These are phyloP conservation scores for Rostratula benghalensis DNA, from an alignment of 2,113 vertebrate genomes.

Conservation along the genomic window DNA sequence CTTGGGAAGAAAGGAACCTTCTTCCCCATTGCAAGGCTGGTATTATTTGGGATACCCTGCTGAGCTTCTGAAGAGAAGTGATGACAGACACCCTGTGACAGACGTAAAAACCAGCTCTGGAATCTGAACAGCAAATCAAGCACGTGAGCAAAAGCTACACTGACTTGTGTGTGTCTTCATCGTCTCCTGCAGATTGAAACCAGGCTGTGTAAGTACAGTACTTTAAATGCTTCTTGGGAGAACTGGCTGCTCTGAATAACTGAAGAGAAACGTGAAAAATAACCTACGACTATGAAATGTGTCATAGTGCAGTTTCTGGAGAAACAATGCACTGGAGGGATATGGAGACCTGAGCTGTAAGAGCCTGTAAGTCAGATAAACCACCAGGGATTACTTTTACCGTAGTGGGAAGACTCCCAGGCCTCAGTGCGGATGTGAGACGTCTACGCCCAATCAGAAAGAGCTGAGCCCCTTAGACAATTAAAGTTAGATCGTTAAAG, in stretches of 20 bases:
- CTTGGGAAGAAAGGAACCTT: constrained; percentile 13
- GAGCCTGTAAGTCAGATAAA: background rate
- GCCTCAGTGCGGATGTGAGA: background rate
- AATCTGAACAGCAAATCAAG: background rate
- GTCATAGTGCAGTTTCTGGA: background rate
- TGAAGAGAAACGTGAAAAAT: background rate
- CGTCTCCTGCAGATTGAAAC: background rate
- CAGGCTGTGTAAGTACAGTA: background rate
- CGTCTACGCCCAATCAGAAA: fast-evolving
- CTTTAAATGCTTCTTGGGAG: background rate
- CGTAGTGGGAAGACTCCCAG: background rate
- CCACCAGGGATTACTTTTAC: background rate
- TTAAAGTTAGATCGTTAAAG: background rate
- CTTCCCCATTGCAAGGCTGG: background rate
- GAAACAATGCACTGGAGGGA: background rate
- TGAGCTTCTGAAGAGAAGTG: constrained; percentile 26
- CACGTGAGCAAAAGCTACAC: background rate
- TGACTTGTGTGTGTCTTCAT: background rate
- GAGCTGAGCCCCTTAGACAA: background rate
- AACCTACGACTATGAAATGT: background rate
- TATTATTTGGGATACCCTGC: constrained; percentile 29
- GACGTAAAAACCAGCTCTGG: constrained; percentile 24
- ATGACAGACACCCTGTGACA: constrained; percentile 40
- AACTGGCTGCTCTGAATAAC: background rate
- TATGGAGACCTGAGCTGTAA: background rate